phyloP scores from a whole-genome alignment of 2,888 invertebrate species.

The Tineola bisselliella region DNA sequence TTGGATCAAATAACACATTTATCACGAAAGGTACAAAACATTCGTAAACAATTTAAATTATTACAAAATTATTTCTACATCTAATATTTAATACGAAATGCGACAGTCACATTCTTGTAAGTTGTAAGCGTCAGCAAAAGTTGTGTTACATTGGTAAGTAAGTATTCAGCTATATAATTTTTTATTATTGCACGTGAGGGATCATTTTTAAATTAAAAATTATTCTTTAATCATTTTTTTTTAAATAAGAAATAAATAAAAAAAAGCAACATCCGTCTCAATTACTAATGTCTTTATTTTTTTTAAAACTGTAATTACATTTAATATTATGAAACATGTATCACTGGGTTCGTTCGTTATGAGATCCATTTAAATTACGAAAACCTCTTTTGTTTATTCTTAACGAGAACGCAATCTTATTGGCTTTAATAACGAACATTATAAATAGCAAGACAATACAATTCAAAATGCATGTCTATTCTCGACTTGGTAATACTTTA shows the following conservation, averaged over 20 bases:
- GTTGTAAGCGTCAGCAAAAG: not conserved
- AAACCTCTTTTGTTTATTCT: too few species aligned
- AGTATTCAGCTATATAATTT: not conserved
- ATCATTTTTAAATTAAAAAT: not conserved
- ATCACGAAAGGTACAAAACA: not conserved
- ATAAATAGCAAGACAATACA: too few species aligned
- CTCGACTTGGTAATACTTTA: too few species aligned
- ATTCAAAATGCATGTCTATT: too few species aligned
- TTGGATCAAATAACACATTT: conserved; percentile 16
- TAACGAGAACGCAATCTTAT: too few species aligned
- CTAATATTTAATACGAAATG: not conserved
- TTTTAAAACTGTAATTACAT: too few species aligned
- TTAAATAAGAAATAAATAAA: not conserved
- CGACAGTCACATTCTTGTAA: not conserved
- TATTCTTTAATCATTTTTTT: not conserved
- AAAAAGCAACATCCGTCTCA: not conserved
- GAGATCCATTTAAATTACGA: too few species aligned
- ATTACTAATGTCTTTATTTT: not conserved
- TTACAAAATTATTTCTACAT: not conserved
- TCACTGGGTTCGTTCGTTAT: too few species aligned
- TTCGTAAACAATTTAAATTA: not conserved
- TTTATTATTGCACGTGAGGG: not conserved
- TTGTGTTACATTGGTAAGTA: too few species aligned
- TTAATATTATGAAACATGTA: too few species aligned
- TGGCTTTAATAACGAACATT: too few species aligned